Percentiles rank a stretch among this genome's conserved stretches.
Evolutionary conservation across 2,888 invertebrate genomes (phyloP).

Genomic region (Archips xylosteana): DNA sequence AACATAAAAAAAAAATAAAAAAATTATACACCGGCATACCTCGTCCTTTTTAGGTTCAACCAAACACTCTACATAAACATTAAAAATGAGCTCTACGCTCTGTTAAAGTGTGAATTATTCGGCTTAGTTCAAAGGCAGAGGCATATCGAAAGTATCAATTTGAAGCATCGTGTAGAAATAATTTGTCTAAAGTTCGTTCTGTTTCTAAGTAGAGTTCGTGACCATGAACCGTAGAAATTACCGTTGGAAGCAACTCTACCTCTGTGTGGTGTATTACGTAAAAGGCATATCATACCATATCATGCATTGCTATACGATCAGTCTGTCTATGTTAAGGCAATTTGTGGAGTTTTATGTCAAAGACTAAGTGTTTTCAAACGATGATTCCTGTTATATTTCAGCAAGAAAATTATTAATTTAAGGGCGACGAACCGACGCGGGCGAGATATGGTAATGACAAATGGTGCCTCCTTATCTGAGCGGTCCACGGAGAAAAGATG

Average conservation of each 20-base stretch:
- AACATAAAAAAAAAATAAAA: too few relatives aligned
- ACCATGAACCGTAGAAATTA: conserved; percentile 41
- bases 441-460: conserved; percentile 73
- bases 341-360: conserved; percentile 6
- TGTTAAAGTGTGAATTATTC: conserved; percentile 26
- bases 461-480: conserved; percentile 69
- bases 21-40: background rate
- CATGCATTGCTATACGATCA: conserved; percentile 56
- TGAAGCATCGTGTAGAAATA: conserved; percentile 32
- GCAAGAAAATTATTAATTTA: conserved; percentile 53
- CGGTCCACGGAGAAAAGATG: conserved; percentile 65
- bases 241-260: conserved; percentile 41
- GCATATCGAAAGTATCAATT: conserved; percentile 23
- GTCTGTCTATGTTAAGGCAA: conserved; percentile 49
- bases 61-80: background rate
- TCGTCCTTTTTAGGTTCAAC: background rate
- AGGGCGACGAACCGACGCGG: conserved; percentile 53
- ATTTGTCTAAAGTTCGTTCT: conserved; percentile 24
- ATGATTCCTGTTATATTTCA: conserved; percentile 41
- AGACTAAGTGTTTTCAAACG: conserved; percentile 32
- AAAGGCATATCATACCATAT: conserved; percentile 61
- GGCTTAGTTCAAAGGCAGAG: conserved; percentile 28
- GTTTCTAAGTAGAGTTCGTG: conserved; percentile 41
- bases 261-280: conserved; percentile 58
- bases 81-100: background rate